Conservation (phyloP, 1,140 invertebrate genomes). For the Leptinotarsa texana region DNA sequence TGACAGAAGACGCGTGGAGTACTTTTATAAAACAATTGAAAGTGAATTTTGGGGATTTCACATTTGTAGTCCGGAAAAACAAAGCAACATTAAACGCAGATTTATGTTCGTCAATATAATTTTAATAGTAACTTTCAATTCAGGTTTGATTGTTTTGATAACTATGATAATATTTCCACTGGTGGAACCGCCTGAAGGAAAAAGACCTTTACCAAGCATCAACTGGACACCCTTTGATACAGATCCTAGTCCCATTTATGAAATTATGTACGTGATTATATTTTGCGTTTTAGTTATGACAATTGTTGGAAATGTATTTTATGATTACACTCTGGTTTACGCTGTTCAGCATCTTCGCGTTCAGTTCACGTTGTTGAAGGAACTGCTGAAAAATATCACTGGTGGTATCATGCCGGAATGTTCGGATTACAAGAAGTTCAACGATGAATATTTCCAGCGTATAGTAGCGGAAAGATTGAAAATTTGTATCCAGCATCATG, state of each 20-base stretch:
- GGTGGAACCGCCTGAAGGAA: slow-evolving; percentile 20
- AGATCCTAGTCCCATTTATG: slow-evolving; percentile 16
- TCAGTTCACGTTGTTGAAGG: slow-evolving; percentile 24
- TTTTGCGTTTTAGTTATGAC: slow-evolving; percentile 18
- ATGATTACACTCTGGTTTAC: slow-evolving; percentile 10
- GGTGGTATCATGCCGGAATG: not conserved
- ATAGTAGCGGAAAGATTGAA: not conserved
- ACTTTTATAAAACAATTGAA: slow-evolving; percentile 16
- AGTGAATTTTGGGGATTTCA: slow-evolving; percentile 24
- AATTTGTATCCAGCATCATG: slow-evolving; percentile 21
- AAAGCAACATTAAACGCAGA: slow-evolving; percentile 3
- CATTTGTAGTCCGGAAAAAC: slow-evolving; percentile 7
- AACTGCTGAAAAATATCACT: slow-evolving; percentile 23
- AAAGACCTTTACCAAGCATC: slow-evolving; percentile 22
- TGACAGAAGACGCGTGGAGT: slow-evolving; percentile 17
- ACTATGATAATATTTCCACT: slow-evolving; percentile 18
- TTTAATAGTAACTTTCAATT: not conserved
- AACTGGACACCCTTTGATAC: slow-evolving; percentile 22
- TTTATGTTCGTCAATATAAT: slow-evolving; percentile 16
- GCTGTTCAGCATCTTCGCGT: slow-evolving; percentile 20
- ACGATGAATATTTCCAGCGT: slow-evolving; percentile 18
- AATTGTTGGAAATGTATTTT: slow-evolving; percentile 23
- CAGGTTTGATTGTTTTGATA: not conserved
- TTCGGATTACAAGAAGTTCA: slow-evolving; percentile 17
- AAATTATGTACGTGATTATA: slow-evolving; percentile 18